These are phyloP conservation scores for Pteruthius melanotis DNA, from an alignment of 2,113 vertebrate genomes.

Conservation along the genomic window DNA sequence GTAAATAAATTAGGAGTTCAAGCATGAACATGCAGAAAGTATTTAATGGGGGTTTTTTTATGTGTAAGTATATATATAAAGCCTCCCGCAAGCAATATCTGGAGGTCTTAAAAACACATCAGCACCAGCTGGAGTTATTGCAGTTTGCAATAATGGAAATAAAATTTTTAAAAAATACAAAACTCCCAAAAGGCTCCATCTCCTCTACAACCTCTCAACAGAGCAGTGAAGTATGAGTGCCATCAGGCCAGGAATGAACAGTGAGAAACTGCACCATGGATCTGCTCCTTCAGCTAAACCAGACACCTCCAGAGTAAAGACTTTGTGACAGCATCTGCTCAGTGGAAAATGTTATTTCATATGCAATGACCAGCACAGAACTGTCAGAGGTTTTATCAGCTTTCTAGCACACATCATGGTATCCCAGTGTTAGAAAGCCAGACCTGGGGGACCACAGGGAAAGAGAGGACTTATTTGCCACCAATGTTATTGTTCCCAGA, in stretches of 20 bases:
- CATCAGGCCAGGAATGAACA: neutral
- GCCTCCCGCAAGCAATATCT: neutral
- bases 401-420: neutral
- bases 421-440: neutral
- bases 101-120: neutral
- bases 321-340: neutral
- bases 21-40: neutral
- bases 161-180: neutral
- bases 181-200: neutral
- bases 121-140: neutral
- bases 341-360: neutral
- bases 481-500: neutral
- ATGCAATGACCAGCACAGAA: neutral
- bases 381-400: neutral
- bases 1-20: neutral
- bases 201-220: neutral
- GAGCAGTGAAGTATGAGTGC: neutral
- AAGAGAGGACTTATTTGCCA: neutral
- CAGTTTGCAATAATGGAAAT: neutral
- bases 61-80: neutral
- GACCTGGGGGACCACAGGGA: neutral
- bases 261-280: neutral
- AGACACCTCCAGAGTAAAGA: neutral
- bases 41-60: neutral
- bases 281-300: neutral